These are phyloP conservation scores for Chloroceryle inda DNA, from an alignment of 2,797 vertebrate species.

Conservation along the genomic window DNA sequence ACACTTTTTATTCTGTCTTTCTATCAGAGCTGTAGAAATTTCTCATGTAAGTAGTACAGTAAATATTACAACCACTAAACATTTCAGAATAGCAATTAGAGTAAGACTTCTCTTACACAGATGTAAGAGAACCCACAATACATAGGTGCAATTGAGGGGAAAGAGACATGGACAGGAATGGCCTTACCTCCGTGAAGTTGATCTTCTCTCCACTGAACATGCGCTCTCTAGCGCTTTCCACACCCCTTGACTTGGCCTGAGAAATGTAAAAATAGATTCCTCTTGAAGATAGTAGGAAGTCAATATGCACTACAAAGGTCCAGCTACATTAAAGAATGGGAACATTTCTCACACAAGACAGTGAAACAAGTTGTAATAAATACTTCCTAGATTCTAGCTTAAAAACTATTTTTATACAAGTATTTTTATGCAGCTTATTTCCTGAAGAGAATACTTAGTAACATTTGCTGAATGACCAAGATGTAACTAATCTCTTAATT, in stretches of 20 bases:
- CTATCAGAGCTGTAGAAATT: not conserved
- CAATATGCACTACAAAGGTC: not conserved
- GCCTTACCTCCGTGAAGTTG: conserved; percentile 95
- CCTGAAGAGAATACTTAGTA: not conserved
- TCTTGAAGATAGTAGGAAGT: not conserved
- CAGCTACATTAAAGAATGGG: not conserved
- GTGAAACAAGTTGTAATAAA: not conserved
- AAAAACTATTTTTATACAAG: not conserved
- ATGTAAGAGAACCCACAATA: not conserved
- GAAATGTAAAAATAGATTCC: conserved; percentile 43
- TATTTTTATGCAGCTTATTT: not conserved
- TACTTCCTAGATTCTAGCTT: not conserved
- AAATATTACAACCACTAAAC: not conserved
- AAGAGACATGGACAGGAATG: not conserved
- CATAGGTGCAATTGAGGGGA: not conserved
- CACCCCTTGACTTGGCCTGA: conserved; percentile 91
- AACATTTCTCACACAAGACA: not conserved
- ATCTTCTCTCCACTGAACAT: conserved; percentile 97
- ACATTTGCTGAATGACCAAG: not conserved
- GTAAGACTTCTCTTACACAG: not conserved
- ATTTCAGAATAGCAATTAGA: not conserved
- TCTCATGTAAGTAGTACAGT: not conserved
- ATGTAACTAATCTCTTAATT: not conserved
- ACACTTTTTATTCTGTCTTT: not conserved
- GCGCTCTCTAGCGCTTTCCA: conserved; percentile 89